phyloP scores from a whole-genome alignment of 2,888 invertebrate species.

The Lasioglossum vierecki region DNA sequence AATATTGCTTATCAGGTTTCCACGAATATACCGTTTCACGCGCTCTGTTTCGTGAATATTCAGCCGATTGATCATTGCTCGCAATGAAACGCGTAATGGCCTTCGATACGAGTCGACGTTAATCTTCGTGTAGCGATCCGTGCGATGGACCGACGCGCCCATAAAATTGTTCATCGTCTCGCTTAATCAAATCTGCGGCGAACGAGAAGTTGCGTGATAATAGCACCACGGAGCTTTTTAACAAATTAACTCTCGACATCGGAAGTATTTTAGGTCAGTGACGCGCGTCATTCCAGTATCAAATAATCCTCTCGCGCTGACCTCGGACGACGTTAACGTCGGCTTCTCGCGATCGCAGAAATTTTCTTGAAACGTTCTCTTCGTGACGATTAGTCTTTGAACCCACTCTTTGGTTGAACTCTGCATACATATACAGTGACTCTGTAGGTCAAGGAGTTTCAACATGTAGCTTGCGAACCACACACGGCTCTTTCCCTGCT shows the following conservation, averaged over 20 bases:
- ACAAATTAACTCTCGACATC: background rate
- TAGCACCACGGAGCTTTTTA: slow-evolving; percentile 31
- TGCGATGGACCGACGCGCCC: background rate
- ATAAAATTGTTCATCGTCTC: slow-evolving; percentile 47
- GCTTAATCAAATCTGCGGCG: slow-evolving; percentile 47
- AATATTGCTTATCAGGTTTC: slow-evolving; percentile 15
- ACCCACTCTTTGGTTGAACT: too few relatives aligned
- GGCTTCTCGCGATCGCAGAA: background rate
- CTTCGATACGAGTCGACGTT: background rate
- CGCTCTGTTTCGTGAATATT: background rate
- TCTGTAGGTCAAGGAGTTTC: too few relatives aligned
- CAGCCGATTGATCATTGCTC: background rate
- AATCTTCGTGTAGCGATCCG: slow-evolving; percentile 10
- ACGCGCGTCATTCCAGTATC: slow-evolving; percentile 36
- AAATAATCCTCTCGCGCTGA: slow-evolving; percentile 26
- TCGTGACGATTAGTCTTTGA: background rate
- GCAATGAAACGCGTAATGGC: background rate
- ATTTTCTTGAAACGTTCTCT: background rate
- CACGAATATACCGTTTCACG: background rate
- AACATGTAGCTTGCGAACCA: too few relatives aligned
- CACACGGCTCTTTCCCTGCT: too few relatives aligned
- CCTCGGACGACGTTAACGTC: background rate
- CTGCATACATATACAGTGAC: background rate
- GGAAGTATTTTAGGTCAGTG: slow-evolving; percentile 25
- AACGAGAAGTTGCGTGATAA: slow-evolving; percentile 30